Evolutionary conservation across 2,113 vertebrate genomes (phyloP), one percentile per base, ranked within the genome.

Genomic region (Chionomys nivalis): DNA sequence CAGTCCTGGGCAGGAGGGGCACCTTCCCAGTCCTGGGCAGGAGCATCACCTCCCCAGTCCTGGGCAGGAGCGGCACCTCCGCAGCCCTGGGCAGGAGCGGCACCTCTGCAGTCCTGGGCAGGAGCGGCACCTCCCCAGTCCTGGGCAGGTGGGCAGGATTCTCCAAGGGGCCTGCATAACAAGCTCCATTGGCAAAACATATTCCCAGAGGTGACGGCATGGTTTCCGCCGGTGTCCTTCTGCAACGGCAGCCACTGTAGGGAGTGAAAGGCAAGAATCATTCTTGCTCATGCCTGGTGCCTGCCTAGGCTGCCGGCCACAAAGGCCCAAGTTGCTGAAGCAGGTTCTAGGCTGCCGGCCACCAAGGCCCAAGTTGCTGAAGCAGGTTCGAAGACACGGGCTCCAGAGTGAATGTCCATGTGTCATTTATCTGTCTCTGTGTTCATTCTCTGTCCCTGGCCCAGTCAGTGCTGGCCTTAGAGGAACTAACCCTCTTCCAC

Each of bases 391-490:
- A 77, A 36, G 23, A 36, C 23, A 13, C 12, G 12, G 44, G 11
- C 39, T 76, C 5, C 2, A 2, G 70, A 19, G 61, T 7, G 36
- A 31, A 4, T 16, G 7, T 0, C 31, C 49, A 7, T 61, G 47
- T 72, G 3, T 31, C 42, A 14, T 44, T 76, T 39, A 21, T 39
- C 0, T 72, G 63, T 23, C 24, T 17, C 52, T 63, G 12, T 39
- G 85, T 70, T 63, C 77, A 2, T 36, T 39, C 36, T 58, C 58
- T 58, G 19, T 58, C 1, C 58, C 58, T 21, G 52, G 8, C 31
- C 47, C 9, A 2, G 47, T 26, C 44, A 31, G 58, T 65, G 26
- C 58, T 44, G 39, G 58, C 28, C 58, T 61, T 85, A 65, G n/a
- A 85, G 81, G 39, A 31, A 28, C 14, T 19, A 13, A 39, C 1